A percentile compares a stretch with the other conserved stretches of the same genome.
Evolutionary conservation across 1,140 invertebrate genomes (phyloP).

Genomic region (Leptinotarsa undecemlineata): DNA sequence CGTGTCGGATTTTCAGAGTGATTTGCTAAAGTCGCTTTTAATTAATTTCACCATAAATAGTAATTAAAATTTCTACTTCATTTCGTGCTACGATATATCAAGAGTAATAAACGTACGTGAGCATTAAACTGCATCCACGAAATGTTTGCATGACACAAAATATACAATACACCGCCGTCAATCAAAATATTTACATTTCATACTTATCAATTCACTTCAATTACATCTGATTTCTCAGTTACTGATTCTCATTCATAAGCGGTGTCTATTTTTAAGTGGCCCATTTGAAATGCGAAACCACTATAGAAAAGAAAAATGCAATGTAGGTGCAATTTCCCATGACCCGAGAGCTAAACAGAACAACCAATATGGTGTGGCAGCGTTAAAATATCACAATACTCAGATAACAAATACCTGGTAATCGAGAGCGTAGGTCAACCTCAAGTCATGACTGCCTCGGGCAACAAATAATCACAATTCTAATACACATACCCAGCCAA

Average conservation of each 20-base stretch:
- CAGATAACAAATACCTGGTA: conserved; percentile 12
- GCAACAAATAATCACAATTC: conserved; percentile 20
- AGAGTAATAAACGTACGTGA: not conserved
- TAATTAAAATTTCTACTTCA: conserved; percentile 19
- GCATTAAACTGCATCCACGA: too few species aligned
- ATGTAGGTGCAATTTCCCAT: not conserved
- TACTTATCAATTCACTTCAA: too few species aligned
- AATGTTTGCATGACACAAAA: too few species aligned
- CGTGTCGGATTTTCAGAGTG: conserved; percentile 17
- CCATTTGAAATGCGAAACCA: too few species aligned
- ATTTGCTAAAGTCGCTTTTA: conserved; percentile 27
- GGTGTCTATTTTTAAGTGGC: too few species aligned
- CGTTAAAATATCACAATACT: conserved; percentile 21
- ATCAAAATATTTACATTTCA: too few species aligned
- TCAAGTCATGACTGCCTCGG: conserved; percentile 21
- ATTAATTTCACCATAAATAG: conserved; percentile 9
- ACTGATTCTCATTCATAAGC: too few species aligned
- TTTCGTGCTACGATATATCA: not conserved
- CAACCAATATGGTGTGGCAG: conserved; percentile 11
- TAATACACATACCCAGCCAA: not conserved
- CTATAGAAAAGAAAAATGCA: too few species aligned
- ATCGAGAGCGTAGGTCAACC: conserved; percentile 23
- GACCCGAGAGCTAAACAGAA: not conserved
- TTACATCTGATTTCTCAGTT: too few species aligned
- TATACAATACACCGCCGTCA: too few species aligned